Percentiles rank a stretch among this genome's conserved stretches.
Evolutionary conservation across 2,888 invertebrate species (phyloP).

Genomic region (Eupithecia vulgata): DNA sequence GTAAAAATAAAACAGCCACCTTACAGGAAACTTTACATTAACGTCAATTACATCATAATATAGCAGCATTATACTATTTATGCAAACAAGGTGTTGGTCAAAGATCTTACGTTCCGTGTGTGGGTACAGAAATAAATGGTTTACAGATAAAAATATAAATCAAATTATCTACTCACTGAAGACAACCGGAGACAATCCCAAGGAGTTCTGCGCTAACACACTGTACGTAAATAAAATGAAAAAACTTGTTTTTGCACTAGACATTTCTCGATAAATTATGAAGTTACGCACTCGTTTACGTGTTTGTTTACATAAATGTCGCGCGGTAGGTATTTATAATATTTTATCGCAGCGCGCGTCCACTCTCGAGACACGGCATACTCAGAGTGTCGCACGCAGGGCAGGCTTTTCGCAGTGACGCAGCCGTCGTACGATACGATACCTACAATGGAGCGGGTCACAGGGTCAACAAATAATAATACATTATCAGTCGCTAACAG

Average conservation of each 20-base stretch:
- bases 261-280: constrained; percentile 54
- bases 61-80: constrained; percentile 1
- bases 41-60: neutral
- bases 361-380: constrained; percentile 25
- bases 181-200: constrained; percentile 76
- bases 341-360: constrained; percentile 21
- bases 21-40: neutral
- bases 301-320: constrained; percentile 26
- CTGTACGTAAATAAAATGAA: constrained; percentile 60
- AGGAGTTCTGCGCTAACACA: constrained; percentile 65
- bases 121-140: constrained; percentile 9
- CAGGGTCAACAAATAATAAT: constrained; percentile 51
- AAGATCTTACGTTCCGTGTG: too few relatives aligned
- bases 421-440: constrained; percentile 57
- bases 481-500: constrained; percentile 9
- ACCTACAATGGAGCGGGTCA: constrained; percentile 27
- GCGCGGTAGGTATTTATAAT: constrained; percentile 40
- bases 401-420: constrained; percentile 25
- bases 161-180: constrained; percentile 68
- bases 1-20: neutral
- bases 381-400: neutral
- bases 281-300: constrained; percentile 28
- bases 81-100: constrained; percentile 5
- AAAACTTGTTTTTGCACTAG: constrained; percentile 57
- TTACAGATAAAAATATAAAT: constrained; percentile 32